Conservation (phyloP, 2,797 vertebrate species). For the Hipposideros larvatus region DNA sequence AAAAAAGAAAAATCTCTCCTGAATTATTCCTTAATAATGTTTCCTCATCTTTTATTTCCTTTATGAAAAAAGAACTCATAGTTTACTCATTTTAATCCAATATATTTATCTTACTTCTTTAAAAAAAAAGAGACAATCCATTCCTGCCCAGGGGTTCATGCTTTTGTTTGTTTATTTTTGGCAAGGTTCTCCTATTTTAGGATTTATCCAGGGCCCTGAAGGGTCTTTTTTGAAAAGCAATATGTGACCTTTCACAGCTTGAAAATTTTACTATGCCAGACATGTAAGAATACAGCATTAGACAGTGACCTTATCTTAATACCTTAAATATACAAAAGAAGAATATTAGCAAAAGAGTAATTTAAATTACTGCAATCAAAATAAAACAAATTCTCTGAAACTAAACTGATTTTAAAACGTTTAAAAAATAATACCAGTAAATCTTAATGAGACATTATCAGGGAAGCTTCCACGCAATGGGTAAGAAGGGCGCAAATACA, state of each 20-base stretch:
- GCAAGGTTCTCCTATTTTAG: constrained; percentile 9
- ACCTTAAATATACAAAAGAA: background rate
- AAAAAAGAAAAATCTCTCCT: background rate
- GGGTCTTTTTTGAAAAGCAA: constrained; percentile 41
- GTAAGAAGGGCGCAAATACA: constrained; percentile 39
- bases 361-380: constrained; percentile 26
- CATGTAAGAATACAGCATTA: background rate
- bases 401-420: constrained; percentile 35
- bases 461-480: background rate
- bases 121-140: background rate
- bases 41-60: background rate
- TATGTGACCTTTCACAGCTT: background rate
- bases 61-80: background rate
- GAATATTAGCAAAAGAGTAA: background rate
- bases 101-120: background rate
- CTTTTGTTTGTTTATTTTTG: constrained; percentile 49
- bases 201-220: background rate
- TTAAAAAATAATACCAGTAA: constrained; percentile 23
- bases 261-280: constrained; percentile 3
- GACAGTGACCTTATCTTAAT: background rate
- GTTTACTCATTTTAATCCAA: constrained; percentile 25
- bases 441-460: background rate
- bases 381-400: background rate
- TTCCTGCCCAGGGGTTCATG: background rate
- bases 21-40: constrained; percentile 15